Evolutionary conservation across 2,797 vertebrate species (phyloP).

Genomic region (Pangasius larnaudii): DNA sequence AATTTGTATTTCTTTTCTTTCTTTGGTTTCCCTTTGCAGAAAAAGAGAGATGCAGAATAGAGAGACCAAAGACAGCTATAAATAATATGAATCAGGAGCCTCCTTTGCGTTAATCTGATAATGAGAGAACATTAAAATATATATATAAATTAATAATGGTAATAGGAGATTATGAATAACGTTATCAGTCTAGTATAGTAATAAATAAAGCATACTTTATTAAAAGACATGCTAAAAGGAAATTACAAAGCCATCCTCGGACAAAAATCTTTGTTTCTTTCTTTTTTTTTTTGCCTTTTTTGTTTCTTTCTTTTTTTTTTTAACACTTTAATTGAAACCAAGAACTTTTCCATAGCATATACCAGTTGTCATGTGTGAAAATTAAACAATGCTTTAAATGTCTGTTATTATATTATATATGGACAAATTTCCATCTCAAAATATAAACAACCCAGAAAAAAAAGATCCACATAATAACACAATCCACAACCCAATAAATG

Average conservation of each 20-base stretch:
- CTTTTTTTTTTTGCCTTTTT: neutral
- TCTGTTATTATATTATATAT: neutral
- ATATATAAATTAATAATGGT: constrained; percentile 3
- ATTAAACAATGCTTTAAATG: neutral
- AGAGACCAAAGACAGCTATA: neutral
- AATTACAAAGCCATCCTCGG: neutral
- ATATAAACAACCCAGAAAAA: neutral
- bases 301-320: neutral
- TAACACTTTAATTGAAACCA: neutral
- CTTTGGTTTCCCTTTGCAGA: neutral
- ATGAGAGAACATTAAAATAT: constrained; percentile 20
- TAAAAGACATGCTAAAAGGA: neutral
- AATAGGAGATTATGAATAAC: constrained; percentile 17
- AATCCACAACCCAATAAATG: neutral
- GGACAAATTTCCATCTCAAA: neutral
- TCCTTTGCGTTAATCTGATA: constrained; percentile 25
- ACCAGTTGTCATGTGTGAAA: too few species aligned
- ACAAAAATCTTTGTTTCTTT: neutral
- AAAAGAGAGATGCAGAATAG: neutral
- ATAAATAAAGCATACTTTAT: neutral
- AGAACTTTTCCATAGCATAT: neutral
- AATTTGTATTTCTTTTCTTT: neutral
- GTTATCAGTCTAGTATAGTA: constrained; percentile 1
- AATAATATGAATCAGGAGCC: constrained; percentile 8
- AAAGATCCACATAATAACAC: neutral